A percentile compares a stretch with the other conserved stretches of the same genome.
Conservation (phyloP, 2,797 vertebrate species). For the Amblyraja radiata region DNA sequence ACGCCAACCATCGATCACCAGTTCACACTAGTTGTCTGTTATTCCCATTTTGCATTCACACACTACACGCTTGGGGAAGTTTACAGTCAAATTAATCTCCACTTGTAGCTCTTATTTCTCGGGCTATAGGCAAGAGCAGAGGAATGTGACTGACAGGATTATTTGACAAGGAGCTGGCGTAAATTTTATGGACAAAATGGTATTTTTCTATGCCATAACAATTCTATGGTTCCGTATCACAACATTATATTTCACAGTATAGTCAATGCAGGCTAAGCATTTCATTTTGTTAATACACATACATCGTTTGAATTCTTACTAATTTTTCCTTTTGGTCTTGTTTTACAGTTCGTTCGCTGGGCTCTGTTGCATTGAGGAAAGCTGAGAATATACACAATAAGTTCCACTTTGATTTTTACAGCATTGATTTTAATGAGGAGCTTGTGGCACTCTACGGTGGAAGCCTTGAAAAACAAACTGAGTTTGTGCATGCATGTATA, state of each 20-base stretch:
- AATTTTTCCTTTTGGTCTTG: conserved; percentile 24
- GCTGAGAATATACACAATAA: conserved; percentile 77
- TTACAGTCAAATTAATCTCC: no score
- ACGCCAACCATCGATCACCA: no score
- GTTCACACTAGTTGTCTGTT: no score
- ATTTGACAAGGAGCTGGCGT: no score
- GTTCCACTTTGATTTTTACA: conserved; percentile 90
- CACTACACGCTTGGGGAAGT: no score
- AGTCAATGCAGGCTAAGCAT: not conserved
- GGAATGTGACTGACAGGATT: no score
- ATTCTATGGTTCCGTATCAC: no score
- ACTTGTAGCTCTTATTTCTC: no score
- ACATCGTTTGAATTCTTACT: conserved; percentile 6
- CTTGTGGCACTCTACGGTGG: conserved; percentile 92
- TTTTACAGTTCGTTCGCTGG: conserved; percentile 78
- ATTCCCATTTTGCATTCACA: no score
- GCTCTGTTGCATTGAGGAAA: conserved; percentile 88
- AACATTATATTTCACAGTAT: not conserved
- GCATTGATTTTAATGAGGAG: conserved; percentile 92
- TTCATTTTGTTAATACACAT: not conserved
- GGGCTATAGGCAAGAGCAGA: no score
- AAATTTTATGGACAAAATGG: no score
- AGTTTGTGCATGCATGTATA: conserved; percentile 87
- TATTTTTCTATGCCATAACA: no score
- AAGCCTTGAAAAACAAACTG: conserved; percentile 79